Percentiles rank a stretch among this genome's conserved stretches.
phyloP scores from a whole-genome alignment of 2,797 vertebrate species.

The Sebastes umbrosus region DNA sequence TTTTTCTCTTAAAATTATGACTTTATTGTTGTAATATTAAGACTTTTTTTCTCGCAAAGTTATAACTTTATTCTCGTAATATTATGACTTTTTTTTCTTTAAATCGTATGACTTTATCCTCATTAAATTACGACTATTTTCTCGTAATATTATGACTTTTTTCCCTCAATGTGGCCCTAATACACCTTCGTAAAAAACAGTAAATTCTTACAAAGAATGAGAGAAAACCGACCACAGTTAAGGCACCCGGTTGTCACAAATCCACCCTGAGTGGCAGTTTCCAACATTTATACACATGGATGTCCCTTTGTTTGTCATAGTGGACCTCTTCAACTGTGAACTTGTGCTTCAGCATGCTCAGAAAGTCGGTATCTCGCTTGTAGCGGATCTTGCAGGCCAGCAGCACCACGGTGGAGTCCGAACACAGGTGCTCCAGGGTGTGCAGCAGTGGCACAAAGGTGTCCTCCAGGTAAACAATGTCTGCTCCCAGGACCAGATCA shows the following conservation, averaged over 20 bases:
- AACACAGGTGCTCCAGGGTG: constrained; percentile 89
- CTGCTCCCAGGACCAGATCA: constrained; percentile 91
- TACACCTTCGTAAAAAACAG: not conserved
- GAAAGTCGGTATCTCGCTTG: constrained; percentile 88
- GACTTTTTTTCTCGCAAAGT: no score
- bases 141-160: no score
- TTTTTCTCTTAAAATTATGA: no score
- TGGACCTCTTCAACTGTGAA: constrained; percentile 87
- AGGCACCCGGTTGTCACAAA: constrained; percentile 55
- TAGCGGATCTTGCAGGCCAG: constrained; percentile 94
- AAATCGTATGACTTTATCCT: no score
- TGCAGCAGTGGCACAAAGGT: constrained; percentile 88
- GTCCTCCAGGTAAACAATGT: constrained; percentile 95
- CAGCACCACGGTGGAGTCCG: constrained; percentile 80
- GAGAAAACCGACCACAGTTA: not conserved
- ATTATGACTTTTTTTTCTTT: no score
- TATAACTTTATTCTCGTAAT: no score
- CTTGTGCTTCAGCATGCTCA: constrained; percentile 82
- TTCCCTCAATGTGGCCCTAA: no score
- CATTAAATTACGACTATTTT: no score
- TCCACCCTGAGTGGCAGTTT: constrained; percentile 74
- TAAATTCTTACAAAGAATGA: not conserved
- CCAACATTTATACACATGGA: constrained; percentile 88
- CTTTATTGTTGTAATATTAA: no score
- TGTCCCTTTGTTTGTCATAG: constrained; percentile 88